These are phyloP conservation scores for Andrena dorsata DNA, from an alignment of 2,888 invertebrate genomes.

Conservation along the genomic window DNA sequence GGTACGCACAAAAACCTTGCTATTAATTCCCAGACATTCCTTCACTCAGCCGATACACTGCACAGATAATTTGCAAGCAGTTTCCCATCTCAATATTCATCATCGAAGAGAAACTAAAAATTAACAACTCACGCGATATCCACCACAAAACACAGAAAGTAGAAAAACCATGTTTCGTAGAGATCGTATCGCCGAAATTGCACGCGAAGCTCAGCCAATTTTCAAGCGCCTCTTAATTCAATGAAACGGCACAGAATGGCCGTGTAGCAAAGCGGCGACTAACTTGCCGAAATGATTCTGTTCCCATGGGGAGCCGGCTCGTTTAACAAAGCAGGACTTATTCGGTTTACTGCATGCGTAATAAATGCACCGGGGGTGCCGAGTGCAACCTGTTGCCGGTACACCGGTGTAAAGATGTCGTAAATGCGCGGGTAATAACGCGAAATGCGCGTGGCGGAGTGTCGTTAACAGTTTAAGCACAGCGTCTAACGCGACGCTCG, in stretches of 20 bases:
- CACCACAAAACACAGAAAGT: too few relatives aligned
- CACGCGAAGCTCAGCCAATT: slow-evolving; percentile 29
- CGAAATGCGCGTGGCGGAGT: slow-evolving; percentile 62
- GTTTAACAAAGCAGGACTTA: slow-evolving; percentile 73
- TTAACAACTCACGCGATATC: neutral
- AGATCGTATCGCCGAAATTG: slow-evolving; percentile 23
- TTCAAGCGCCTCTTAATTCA: slow-evolving; percentile 50
- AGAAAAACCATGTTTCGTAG: neutral
- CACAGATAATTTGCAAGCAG: too few relatives aligned
- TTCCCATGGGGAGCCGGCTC: slow-evolving; percentile 66
- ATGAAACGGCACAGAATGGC: slow-evolving; percentile 37
- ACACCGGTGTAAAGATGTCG: slow-evolving; percentile 72
- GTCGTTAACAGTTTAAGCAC: slow-evolving; percentile 69
- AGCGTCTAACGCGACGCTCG: slow-evolving; percentile 56
- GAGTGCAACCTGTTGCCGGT: slow-evolving; percentile 73
- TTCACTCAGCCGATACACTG: too few relatives aligned
- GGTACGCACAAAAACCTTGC: too few relatives aligned
- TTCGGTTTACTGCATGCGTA: slow-evolving; percentile 69
- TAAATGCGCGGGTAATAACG: slow-evolving; percentile 74
- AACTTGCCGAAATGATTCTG: slow-evolving; percentile 67
- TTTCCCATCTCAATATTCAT: neutral
- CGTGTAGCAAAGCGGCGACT: slow-evolving; percentile 58
- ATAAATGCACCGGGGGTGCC: slow-evolving; percentile 64
- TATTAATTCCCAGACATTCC: too few relatives aligned
- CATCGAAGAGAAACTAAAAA: neutral